These are phyloP conservation scores for Strix aluco DNA, from an alignment of 2,113 vertebrate genomes.

Conservation along the genomic window DNA sequence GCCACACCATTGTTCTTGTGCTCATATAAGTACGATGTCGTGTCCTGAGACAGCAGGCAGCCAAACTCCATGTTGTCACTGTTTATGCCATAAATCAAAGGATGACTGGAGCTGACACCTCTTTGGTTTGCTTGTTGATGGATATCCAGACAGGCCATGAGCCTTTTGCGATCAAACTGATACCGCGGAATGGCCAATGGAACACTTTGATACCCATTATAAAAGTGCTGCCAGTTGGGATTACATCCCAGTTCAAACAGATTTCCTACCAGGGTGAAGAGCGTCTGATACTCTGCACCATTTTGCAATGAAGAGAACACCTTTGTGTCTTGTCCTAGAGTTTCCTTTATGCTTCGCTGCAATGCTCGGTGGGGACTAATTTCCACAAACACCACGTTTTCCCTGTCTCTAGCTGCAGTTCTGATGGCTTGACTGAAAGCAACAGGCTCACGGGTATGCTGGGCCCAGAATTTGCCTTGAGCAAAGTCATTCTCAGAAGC, in stretches of 20 bases:
- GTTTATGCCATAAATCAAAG: slow-evolving; percentile 62
- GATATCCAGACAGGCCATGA: slow-evolving; percentile 69
- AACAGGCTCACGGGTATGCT: slow-evolving; percentile 82
- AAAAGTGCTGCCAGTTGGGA: slow-evolving; percentile 80
- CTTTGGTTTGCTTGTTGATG: slow-evolving; percentile 55
- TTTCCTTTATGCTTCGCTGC: slow-evolving; percentile 82
- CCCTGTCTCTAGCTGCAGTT: slow-evolving; percentile 45
- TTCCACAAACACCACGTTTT: slow-evolving; percentile 83
- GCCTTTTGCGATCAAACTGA: slow-evolving; percentile 80
- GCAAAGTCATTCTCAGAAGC: slow-evolving; percentile 73
- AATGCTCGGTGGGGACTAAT: slow-evolving; percentile 81
- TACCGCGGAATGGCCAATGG: slow-evolving; percentile 79
- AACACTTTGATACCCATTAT: slow-evolving; percentile 71
- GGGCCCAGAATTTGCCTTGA: slow-evolving; percentile 83
- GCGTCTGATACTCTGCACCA: slow-evolving; percentile 70
- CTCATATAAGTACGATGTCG: slow-evolving; percentile 75
- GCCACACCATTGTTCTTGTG: slow-evolving; percentile 78
- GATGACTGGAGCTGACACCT: slow-evolving; percentile 23
- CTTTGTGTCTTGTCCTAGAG: slow-evolving; percentile 70
- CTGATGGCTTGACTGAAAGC: slow-evolving; percentile 78
- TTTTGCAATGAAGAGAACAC: slow-evolving; percentile 78
- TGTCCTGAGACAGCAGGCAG: slow-evolving; percentile 72
- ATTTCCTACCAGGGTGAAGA: slow-evolving; percentile 71
- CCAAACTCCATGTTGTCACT: slow-evolving; percentile 50
- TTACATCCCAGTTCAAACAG: slow-evolving; percentile 82